A percentile compares a stretch with the other conserved stretches of the same genome.
phyloP scores from a whole-genome alignment of 2,888 invertebrate species.

The Nephrotoma appendiculata region DNA sequence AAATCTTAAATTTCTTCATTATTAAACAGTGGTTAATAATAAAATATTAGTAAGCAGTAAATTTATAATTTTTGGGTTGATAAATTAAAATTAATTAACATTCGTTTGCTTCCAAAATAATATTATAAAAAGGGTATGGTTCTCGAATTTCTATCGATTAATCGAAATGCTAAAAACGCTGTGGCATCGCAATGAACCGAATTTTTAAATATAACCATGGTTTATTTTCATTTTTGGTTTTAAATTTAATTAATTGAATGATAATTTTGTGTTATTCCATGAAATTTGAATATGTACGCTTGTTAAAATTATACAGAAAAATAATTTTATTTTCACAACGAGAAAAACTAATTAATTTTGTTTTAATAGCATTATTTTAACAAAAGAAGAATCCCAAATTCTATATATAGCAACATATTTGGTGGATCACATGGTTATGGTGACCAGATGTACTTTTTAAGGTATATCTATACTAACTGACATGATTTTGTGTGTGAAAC shows the following conservation, averaged over 20 bases:
- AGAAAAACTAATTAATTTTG: not conserved
- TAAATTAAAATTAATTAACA: not conserved
- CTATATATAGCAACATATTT: not conserved
- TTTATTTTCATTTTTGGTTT: not conserved
- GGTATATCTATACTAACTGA: too few relatives aligned
- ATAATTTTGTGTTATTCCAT: not conserved
- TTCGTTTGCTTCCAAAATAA: not conserved
- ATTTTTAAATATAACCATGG: not conserved
- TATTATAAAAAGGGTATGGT: not conserved
- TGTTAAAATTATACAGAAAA: not conserved
- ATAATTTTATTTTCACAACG: not conserved
- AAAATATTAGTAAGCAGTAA: not conserved
- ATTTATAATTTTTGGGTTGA: not conserved
- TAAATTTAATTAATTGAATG: not conserved
- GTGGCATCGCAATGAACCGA: not conserved
- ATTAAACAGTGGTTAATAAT: too few relatives aligned
- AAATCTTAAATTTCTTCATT: too few relatives aligned
- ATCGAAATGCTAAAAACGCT: not conserved
- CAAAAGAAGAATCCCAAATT: not conserved
- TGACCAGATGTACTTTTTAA: too few relatives aligned
- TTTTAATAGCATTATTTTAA: not conserved
- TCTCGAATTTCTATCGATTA: not conserved
- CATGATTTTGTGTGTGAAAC: too few relatives aligned
- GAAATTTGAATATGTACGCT: not conserved
- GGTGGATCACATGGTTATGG: not conserved